Conservation (phyloP, 2,113 vertebrate species). For the Eulemur macaco region DNA sequence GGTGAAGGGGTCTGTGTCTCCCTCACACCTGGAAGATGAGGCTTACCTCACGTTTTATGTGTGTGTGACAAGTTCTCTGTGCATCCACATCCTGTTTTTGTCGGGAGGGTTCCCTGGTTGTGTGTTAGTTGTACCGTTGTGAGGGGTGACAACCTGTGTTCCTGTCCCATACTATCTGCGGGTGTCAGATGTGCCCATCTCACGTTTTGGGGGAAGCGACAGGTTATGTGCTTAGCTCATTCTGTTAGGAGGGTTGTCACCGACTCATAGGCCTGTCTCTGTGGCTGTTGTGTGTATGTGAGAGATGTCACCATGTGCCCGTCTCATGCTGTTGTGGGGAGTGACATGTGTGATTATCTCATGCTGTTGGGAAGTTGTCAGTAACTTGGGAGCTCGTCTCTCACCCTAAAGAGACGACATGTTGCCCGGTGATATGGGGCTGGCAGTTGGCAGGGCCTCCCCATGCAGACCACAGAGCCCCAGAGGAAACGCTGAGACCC, state of each 20-base stretch:
- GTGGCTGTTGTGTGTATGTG: conserved; percentile 31
- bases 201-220: background rate
- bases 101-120: background rate
- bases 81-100: background rate
- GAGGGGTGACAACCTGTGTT: background rate
- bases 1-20: background rate
- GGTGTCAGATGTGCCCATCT: background rate
- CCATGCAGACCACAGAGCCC: background rate
- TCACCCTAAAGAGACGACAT: conserved; percentile 28
- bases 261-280: background rate
- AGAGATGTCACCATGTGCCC: conserved; percentile 47
- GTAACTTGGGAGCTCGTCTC: conserved; percentile 49
- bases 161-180: background rate
- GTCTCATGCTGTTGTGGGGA: conserved; percentile 34
- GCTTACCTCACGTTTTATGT: background rate
- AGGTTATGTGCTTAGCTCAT: conserved; percentile 22
- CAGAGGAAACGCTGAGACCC: background rate
- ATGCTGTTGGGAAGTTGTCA: conserved; percentile 54
- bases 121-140: too few species aligned
- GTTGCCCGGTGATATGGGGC: background rate
- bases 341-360: conserved; percentile 58
- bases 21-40: background rate
- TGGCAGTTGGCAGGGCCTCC: background rate
- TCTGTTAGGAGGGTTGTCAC: background rate
- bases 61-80: background rate